Evolutionary conservation across 2,113 vertebrate species (phyloP).

Genomic region (Charina bottae): DNA sequence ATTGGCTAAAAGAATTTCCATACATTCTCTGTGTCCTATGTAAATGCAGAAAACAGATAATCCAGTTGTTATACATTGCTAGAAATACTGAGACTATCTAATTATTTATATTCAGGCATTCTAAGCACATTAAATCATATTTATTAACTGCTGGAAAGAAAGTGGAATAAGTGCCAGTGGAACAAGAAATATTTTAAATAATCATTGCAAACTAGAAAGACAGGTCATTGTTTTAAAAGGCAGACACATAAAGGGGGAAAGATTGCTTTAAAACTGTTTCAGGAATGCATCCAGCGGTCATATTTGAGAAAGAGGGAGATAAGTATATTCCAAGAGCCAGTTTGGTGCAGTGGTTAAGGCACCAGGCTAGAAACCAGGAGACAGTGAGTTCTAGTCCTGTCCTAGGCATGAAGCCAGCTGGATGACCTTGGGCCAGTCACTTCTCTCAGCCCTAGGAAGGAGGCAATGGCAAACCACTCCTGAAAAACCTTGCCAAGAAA

Average conservation of each 20-base stretch:
- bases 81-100: not conserved
- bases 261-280: too few relatives aligned
- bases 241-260: not conserved
- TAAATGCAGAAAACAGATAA: constrained; percentile 4
- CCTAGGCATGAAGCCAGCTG: too few relatives aligned
- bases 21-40: constrained; percentile 87
- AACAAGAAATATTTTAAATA: not conserved
- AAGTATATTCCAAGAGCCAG: too few relatives aligned
- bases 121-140: not conserved
- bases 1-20: constrained; percentile 86
- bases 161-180: not conserved
- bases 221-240: not conserved
- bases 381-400: too few relatives aligned
- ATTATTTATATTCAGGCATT: not conserved
- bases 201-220: not conserved
- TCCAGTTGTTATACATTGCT: not conserved
- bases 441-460: too few relatives aligned
- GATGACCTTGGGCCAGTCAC: too few relatives aligned
- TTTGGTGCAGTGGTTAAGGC: too few relatives aligned
- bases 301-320: too few relatives aligned
- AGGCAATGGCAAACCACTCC: too few relatives aligned
- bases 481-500: too few relatives aligned
- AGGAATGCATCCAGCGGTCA: too few relatives aligned
- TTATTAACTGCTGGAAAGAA: not conserved
- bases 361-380: too few relatives aligned